Percentiles rank a stretch among this genome's conserved stretches.
These are phyloP conservation scores for Ormyrus pomaceus DNA, from an alignment of 2,888 invertebrate genomes.

Conservation along the genomic window DNA sequence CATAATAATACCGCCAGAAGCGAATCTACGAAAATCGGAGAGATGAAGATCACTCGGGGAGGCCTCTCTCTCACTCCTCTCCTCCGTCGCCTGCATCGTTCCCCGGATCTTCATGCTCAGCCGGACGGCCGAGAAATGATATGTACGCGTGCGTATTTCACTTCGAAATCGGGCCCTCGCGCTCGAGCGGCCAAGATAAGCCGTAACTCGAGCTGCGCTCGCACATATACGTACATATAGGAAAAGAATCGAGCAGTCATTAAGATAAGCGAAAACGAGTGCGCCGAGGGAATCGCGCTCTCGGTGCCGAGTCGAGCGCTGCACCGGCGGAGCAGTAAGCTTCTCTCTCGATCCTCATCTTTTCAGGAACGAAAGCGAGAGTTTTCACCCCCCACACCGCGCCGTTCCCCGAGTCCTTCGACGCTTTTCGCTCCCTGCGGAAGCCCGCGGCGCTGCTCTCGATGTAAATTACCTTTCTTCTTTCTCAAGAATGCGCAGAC, in stretches of 20 bases:
- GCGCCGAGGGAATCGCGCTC: background rate
- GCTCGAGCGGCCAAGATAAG: conserved; percentile 35
- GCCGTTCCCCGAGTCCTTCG: background rate
- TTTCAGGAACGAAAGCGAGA: conserved; percentile 31
- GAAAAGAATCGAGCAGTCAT: conserved; percentile 42
- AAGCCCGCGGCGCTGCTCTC: too few species aligned
- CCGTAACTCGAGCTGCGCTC: conserved; percentile 1
- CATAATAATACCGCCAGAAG: too few species aligned
- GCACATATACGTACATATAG: background rate
- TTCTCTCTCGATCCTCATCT: conserved; percentile 37
- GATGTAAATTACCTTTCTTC: too few species aligned
- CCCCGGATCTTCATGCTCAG: conserved; percentile 26
- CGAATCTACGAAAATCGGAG: too few species aligned
- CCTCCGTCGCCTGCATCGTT: background rate
- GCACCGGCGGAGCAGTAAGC: background rate
- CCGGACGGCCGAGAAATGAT: conserved; percentile 30
- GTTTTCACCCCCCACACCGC: background rate
- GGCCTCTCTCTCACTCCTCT: background rate
- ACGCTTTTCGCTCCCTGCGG: too few species aligned
- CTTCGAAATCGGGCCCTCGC: conserved; percentile 44
- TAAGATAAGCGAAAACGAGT: conserved; percentile 43
- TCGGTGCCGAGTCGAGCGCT: background rate
- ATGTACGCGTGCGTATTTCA: conserved; percentile 41
- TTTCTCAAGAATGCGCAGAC: too few species aligned
- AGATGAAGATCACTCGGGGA: background rate